Percentiles rank a stretch among this genome's conserved stretches.
phyloP scores from a whole-genome alignment of 2,113 vertebrate species.

The Serinus canaria region DNA sequence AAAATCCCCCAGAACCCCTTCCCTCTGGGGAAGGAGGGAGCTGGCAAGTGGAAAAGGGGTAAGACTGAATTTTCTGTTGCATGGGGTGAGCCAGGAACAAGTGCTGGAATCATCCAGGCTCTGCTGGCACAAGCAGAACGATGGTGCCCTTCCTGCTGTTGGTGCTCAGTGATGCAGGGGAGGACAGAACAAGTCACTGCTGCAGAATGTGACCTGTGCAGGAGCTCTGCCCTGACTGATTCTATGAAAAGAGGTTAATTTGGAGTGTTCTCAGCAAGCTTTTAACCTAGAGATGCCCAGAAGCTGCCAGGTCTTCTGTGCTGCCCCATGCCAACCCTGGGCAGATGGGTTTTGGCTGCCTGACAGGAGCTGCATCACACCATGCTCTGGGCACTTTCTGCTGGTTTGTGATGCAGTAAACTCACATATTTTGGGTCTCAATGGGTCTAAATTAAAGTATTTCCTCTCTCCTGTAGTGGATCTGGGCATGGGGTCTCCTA shows the following conservation, averaged over 20 bases:
- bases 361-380: background rate
- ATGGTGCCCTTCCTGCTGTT: background rate
- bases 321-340: background rate
- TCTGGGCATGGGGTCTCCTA: background rate
- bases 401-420: background rate
- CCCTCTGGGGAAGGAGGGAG: background rate
- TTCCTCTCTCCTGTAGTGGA: background rate
- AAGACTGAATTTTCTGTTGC: background rate
- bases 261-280: background rate
- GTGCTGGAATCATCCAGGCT: background rate
- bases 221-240: background rate
- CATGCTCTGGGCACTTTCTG: background rate
- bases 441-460: background rate
- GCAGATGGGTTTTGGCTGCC: background rate
- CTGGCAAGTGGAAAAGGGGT: background rate
- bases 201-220: background rate
- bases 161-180: background rate
- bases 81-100: background rate
- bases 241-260: background rate
- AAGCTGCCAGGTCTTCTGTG: background rate
- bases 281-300: background rate
- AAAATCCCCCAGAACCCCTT: background rate
- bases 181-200: background rate
- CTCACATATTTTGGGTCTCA: background rate
- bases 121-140: background rate